Evolutionary conservation across 1,140 invertebrate genomes (phyloP), one percentile per base, ranked within the genome.

Genomic region (Drosophila murphyi): DNA sequence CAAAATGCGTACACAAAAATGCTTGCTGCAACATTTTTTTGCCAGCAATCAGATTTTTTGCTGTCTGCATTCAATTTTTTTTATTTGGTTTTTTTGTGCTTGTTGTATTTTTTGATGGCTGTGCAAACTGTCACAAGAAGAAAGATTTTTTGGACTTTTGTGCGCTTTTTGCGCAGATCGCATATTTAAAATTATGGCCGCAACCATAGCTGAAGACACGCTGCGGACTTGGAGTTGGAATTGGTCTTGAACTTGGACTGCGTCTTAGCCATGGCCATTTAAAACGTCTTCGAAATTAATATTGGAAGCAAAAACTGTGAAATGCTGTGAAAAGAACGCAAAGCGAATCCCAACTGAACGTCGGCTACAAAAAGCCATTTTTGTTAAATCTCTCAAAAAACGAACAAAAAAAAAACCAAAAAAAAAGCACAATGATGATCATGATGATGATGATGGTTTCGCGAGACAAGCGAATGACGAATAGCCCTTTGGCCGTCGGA

Each of bases 271-370:
- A 57, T 47, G 67, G 62, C 82, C 89, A 85, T 91, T 91, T 91
- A 91, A 89, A 91, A 91, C 73, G 76, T 91, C 71, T 86, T 81
- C 83, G 83, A 91, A 91, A 91, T 91, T 91, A 91, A 91, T 89
- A 91, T 85, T 82, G 83, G 76, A 47, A 75, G 72, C 83, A 87
- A 87, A 87, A 87, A 87, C 83, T 88, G 82, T 81, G 86, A 86
- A 88, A 89, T 88, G 85, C 85, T 89, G 85, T 81, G 86, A 85
- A 83, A 89, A 81, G 86, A 89, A 89, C 85, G 85, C 85, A 85
- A 69, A 78, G 41, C 69, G 67, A 61, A 72, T 63, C 61, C 70
- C 35, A 64, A 57, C 67, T 45, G 68, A 64, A 55, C 35, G 39
- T 20, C 50, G 54, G 12, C 52, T 41, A 55, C 75, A 81, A 90